Percentiles rank a stretch among this genome's conserved stretches.
These are phyloP conservation scores for Lerema accius DNA, from an alignment of 1,140 invertebrate species.

Conservation along the genomic window DNA sequence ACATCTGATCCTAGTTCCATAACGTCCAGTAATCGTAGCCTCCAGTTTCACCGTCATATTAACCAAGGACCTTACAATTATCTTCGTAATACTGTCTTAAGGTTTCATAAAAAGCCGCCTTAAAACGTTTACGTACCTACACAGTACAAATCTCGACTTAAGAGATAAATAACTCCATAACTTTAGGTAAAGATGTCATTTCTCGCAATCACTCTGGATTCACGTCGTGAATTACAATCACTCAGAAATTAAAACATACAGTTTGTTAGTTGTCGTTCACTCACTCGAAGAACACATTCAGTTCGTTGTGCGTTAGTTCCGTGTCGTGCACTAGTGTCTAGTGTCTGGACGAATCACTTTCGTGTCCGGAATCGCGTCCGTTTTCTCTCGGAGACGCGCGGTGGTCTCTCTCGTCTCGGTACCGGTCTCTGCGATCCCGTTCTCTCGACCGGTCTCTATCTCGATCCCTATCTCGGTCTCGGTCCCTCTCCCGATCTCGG, in stretches of 20 bases:
- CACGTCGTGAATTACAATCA: slow-evolving; percentile 28
- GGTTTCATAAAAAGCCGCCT: slow-evolving; percentile 52
- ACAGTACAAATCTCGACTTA: slow-evolving; percentile 45
- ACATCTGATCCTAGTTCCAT: slow-evolving; percentile 32
- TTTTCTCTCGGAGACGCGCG: slow-evolving; percentile 77
- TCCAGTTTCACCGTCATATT: slow-evolving; percentile 60
- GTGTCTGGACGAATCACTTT: slow-evolving; percentile 81
- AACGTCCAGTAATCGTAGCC: slow-evolving; percentile 60
- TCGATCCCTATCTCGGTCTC: slow-evolving; percentile 53
- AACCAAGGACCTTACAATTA: slow-evolving; percentile 55
- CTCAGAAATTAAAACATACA: not conserved
- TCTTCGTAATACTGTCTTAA: slow-evolving; percentile 69
- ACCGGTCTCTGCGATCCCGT: slow-evolving; percentile 62
- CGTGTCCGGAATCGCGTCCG: slow-evolving; percentile 78
- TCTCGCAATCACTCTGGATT: slow-evolving; percentile 16
- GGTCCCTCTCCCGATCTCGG: slow-evolving; percentile 48
- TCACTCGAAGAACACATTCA: slow-evolving; percentile 31
- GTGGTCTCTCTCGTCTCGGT: slow-evolving; percentile 73
- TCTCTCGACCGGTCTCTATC: slow-evolving; percentile 64
- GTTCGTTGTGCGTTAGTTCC: slow-evolving; percentile 34
- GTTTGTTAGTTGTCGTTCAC: not conserved
- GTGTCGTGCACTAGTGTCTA: slow-evolving; percentile 40
- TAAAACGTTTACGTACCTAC: slow-evolving; percentile 55
- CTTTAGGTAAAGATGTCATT: slow-evolving; percentile 67
- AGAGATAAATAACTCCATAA: slow-evolving; percentile 49